Evolutionary conservation across 2,113 vertebrate genomes (phyloP), one percentile per base, ranked within the genome.

Genomic region (Elgaria multicarinata): DNA sequence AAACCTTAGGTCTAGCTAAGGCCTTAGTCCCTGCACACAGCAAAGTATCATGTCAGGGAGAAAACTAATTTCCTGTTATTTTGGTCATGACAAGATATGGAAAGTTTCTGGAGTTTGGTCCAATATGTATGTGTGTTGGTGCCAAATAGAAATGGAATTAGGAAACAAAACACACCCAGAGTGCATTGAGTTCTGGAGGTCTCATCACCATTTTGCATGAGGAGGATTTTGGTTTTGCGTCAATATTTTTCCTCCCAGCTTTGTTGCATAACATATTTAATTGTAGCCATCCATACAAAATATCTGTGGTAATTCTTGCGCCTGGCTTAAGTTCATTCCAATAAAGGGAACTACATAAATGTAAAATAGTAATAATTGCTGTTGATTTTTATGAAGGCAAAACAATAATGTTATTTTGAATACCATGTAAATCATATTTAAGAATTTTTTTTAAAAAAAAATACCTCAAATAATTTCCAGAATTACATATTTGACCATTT

Each of bases 351-450:
- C 86, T 84, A 75, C 87, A 55, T 89, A 79, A 87, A 91, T 84
- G 90, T 46, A 58, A 72, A 87, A 44, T 44, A 46, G 9, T 66
- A 42, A 83, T 24, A 24, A 46, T 86, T 31, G 20, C 18, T 26
- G 16, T 64, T 85, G 46, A 10, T 64, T 55, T 79, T 85, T n/a
- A 20, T 64, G 92, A 92, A 89, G 86, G 89, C 87, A 92, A 93
- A 90, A 74, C 69, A 88, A 77, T 22, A 93, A 88, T 88, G 67
- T 75, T 93, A 83, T 93, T 95, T 90, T 39, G 77, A 94, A 67
- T 90, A 91, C 86, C 81, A 89, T 91, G 85, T 90, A 90, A 86
- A 95, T 46, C 89, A 92, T 95, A 22, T 91, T 90, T 71, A 91
- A 90, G 36, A 90, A 46, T 90, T 80, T 33, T 62, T 94, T 89